A percentile compares a stretch with the other conserved stretches of the same genome.
Conservation (phyloP, 2,888 invertebrate genomes). For the Pristionchus arcanus region DNA sequence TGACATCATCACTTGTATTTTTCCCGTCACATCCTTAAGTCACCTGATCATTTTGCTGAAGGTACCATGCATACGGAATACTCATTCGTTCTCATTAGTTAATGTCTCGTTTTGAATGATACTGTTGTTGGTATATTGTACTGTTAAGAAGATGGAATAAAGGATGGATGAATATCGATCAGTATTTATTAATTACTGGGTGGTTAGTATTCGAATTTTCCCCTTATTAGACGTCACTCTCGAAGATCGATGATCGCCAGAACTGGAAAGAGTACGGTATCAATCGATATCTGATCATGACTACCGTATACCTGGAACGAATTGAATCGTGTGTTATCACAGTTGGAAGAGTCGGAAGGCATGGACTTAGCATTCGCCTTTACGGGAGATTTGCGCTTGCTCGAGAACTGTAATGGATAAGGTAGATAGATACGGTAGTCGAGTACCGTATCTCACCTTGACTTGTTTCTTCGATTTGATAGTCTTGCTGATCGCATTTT, state of each 20-base stretch:
- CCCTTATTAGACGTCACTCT: constrained; percentile 9
- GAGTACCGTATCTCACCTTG: background rate
- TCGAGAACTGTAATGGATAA: constrained; percentile 24
- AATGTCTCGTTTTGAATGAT: too few relatives aligned
- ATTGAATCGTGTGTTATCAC: constrained; percentile 7
- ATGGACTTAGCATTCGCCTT: background rate
- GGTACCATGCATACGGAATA: too few relatives aligned
- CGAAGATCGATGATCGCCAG: constrained; percentile 46
- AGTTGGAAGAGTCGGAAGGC: constrained; percentile 21
- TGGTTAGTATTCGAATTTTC: background rate
- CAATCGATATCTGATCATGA: background rate
- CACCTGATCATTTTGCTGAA: too few relatives aligned
- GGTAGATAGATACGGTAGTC: too few relatives aligned
- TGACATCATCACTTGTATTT: too few relatives aligned
- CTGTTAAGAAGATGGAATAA: too few relatives aligned
- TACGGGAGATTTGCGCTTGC: background rate
- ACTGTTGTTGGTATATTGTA: too few relatives aligned
- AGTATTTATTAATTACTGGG: background rate
- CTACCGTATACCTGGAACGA: constrained; percentile 48
- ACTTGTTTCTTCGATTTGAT: background rate
- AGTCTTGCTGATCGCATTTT: background rate
- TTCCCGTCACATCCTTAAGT: too few relatives aligned
- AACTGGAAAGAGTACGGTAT: background rate
- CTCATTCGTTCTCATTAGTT: too few relatives aligned
- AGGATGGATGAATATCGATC: background rate